Conservation (phyloP, 2,888 invertebrate species). For the Ptychoptera contaminata region DNA sequence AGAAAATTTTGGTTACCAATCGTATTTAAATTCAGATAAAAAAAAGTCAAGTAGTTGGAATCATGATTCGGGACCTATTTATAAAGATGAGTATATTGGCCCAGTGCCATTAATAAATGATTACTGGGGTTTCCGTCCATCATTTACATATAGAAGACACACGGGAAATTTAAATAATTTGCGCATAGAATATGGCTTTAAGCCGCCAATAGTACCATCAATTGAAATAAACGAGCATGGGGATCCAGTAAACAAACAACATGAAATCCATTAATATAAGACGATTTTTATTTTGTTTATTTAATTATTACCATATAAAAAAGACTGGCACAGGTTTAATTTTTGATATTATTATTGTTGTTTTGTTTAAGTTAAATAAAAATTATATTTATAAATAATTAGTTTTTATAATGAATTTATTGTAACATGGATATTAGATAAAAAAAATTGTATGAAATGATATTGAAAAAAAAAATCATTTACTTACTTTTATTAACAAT, state of each 20-base stretch:
- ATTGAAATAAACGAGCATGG: conserved; percentile 63
- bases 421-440: too few species aligned
- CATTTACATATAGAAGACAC: conserved; percentile 22
- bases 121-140: conserved; percentile 9
- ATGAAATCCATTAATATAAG: neutral
- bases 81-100: conserved; percentile 31
- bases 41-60: conserved; percentile 4
- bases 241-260: conserved; percentile 35
- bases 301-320: neutral
- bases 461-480: too few species aligned
- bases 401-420: too few species aligned
- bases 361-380: neutral
- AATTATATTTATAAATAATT: neutral
- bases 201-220: conserved; percentile 66
- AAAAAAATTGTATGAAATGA: too few species aligned
- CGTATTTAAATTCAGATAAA: too few species aligned
- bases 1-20: conserved; percentile 1
- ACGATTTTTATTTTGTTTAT: too few species aligned
- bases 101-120: conserved; percentile 31
- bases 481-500: too few species aligned
- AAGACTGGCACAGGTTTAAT: neutral
- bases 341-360: neutral
- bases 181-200: conserved; percentile 68
- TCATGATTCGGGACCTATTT: conserved; percentile 5
- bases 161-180: conserved; percentile 40